These are phyloP conservation scores for Orestias chungarensis DNA, from an alignment of 2,797 vertebrate genomes.

Conservation along the genomic window DNA sequence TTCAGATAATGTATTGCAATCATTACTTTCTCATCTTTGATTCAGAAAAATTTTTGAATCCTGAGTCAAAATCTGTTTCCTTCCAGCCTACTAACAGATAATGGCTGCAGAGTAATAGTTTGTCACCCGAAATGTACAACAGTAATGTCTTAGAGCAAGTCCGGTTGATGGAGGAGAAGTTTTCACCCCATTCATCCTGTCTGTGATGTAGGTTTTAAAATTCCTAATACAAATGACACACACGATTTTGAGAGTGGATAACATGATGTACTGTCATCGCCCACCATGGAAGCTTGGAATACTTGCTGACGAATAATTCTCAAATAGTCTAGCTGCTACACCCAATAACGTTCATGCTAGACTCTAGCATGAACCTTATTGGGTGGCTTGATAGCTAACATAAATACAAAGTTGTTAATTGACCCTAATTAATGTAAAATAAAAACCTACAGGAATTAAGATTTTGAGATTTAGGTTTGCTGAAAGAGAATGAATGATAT, in stretches of 20 bases:
- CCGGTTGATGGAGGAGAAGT: conserved; percentile 64
- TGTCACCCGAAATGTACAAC: conserved; percentile 58
- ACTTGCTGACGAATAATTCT: neutral
- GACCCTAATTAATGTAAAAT: neutral
- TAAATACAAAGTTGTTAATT: neutral
- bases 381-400: neutral
- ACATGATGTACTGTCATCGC: neutral
- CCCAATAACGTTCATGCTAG: too few relatives aligned
- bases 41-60: conserved; percentile 40
- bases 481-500: conserved; percentile 21
- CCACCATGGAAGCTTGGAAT: neutral
- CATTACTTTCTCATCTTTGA: conserved; percentile 60
- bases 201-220: conserved; percentile 31
- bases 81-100: conserved; percentile 70
- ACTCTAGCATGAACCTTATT: neutral
- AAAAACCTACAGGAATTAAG: neutral
- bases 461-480: conserved; percentile 10
- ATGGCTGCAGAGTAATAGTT: conserved; percentile 59
- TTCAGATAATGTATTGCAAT: conserved; percentile 50
- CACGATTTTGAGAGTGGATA: neutral
- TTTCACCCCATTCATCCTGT: conserved; percentile 44
- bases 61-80: conserved; percentile 52
- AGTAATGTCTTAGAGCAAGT: conserved; percentile 55
- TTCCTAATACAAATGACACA: conserved; percentile 39
- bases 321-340: too few relatives aligned